Evolutionary conservation across 2,113 vertebrate species (phyloP).

Genomic region (Emydocephalus ijimae): DNA sequence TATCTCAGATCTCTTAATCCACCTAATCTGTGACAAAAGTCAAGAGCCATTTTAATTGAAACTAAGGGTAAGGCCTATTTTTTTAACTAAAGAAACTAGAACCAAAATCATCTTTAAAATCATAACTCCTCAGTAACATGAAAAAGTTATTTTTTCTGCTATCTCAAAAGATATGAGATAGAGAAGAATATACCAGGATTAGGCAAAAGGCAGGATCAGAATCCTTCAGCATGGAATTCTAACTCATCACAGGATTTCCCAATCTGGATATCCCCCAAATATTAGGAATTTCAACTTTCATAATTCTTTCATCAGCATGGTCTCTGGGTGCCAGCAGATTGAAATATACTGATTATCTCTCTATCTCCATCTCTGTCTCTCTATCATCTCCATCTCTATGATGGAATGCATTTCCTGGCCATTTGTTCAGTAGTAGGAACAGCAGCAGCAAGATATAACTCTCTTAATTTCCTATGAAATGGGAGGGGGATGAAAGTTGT

Average conservation of each 20-base stretch:
- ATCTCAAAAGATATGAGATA: neutral
- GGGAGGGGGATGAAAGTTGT: neutral
- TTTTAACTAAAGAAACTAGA: neutral
- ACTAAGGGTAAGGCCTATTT: neutral
- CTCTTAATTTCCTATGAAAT: neutral
- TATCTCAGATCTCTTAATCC: slow-evolving; percentile 5
- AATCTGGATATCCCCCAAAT: too few species aligned
- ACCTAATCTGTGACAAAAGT: slow-evolving; percentile 9
- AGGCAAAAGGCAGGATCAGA: neutral
- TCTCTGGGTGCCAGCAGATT: neutral
- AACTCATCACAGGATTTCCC: neutral
- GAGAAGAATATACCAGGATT: neutral
- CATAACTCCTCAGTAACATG: neutral
- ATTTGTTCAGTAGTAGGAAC: neutral
- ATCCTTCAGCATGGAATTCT: neutral
- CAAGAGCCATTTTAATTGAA: neutral
- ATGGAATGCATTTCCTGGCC: neutral
- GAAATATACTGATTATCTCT: neutral
- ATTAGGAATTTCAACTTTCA: neutral
- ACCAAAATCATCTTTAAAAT: neutral
- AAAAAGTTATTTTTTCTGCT: neutral
- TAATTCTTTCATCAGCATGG: neutral
- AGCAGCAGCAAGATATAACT: neutral
- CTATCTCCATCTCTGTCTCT: neutral
- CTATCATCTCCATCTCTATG: neutral